Evolutionary conservation across 2,888 invertebrate genomes (phyloP), one percentile per base, ranked within the genome.

Genomic region (Candidula unifasciata): DNA sequence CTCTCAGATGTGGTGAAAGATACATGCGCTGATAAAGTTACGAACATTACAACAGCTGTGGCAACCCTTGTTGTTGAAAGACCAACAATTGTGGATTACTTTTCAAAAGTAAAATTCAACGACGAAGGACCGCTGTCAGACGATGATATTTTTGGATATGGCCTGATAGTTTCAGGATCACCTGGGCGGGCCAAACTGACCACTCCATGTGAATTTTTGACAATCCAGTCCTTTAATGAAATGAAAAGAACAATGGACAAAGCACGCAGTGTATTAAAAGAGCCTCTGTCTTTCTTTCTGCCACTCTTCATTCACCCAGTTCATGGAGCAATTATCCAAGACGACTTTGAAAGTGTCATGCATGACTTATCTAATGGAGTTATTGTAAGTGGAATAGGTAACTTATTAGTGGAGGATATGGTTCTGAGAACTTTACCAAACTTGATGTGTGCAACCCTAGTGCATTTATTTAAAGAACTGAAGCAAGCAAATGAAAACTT

Each of bases 401-500:
- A 87, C 54, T 88, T 90, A 0, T 86, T 90, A 0, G 85, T 90
- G 13, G 89, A 89, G 83, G 90, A 90, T 52, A 90, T 90, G 87
- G 87, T 91, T 16, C 86, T 91, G 3, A 89, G 90, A 78, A 89
- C 89, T 0, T 89, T 91, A 1, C 91, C 91, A 0, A 91, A 91
- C 84, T 83, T 91, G 73, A 91, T 91, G 91, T 90, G 90, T 66
- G 90, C 90, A n/a, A 91, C 91, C 0, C 90, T 91, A 0, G 91
- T 91, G 35, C 91, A 91, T 84, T 90, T 91, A 76, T 90, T 90
- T 44, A 91, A 91, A 74, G 91, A 91, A 52, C 90, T 89, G 3
- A 90, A 91, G 73, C 90, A 91, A 81, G 90, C 90, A 18, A 91
- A 90, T 84, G 91, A 91, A 76, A 91, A 91, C 86, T 89, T 87